Evolutionary conservation across 2,888 invertebrate genomes (phyloP).

Genomic region (Bombylius major): DNA sequence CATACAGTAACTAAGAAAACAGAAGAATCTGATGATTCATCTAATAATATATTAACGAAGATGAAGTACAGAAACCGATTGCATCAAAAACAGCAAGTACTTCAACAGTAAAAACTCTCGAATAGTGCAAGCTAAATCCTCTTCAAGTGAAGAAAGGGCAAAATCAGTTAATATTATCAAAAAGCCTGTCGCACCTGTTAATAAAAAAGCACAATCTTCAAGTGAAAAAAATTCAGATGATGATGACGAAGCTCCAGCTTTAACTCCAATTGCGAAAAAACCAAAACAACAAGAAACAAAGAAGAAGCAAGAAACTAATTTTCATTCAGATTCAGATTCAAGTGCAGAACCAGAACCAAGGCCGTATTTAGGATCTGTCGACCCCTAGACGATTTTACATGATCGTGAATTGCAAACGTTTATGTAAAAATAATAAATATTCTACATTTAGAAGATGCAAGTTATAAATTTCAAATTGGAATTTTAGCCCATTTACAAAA

Average conservation of each 20-base stretch:
- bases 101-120: slow-evolving; percentile 11
- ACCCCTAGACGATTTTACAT: too few relatives aligned
- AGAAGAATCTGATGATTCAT: slow-evolving; percentile 18
- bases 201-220: slow-evolving; percentile 2
- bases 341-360: slow-evolving; percentile 16
- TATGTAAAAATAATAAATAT: too few relatives aligned
- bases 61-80: slow-evolving; percentile 23
- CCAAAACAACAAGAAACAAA: slow-evolving; percentile 17
- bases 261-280: slow-evolving; percentile 3
- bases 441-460: too few relatives aligned
- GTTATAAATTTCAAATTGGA: too few relatives aligned
- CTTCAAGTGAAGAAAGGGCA: slow-evolving; percentile 15
- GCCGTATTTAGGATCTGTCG: too few relatives aligned
- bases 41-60: slow-evolving; percentile 17
- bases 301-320: slow-evolving; percentile 13
- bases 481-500: too few relatives aligned
- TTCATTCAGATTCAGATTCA: slow-evolving; percentile 8
- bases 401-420: too few relatives aligned
- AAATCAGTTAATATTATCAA: slow-evolving; percentile 10
- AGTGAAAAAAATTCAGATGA: slow-evolving; percentile 33
- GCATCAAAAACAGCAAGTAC: not conserved
- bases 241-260: slow-evolving; percentile 12
- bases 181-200: slow-evolving; percentile 14
- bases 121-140: not conserved
- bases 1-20: not conserved